Base-by-base conservation (phyloP, 2,113 vertebrate species). In the Notothenia coriiceps region DNA sequence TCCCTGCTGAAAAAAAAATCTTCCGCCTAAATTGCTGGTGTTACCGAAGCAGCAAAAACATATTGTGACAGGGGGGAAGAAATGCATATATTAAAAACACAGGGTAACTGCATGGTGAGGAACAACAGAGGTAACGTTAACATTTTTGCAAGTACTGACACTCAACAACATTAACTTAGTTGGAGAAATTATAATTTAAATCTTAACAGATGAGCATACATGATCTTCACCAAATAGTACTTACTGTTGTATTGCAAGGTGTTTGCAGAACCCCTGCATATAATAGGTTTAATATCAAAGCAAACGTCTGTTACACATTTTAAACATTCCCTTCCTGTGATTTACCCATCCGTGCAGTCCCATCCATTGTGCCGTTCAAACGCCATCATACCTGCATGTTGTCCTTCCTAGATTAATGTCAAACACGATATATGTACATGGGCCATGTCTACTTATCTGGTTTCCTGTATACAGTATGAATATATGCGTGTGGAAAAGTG, bases 271-370 rank as follows among this genome's bases (percentile, higher is more conserved):
- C 47, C 10, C 22, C 59, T 59, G 43, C 5, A 46, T 22, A 25
- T 44, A 18, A 54, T 5, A 63, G 22, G 29, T 70, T 76, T 83
- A 54, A 76, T 50, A 76, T 62, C 17, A 72, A 74, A 60, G 7
- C 50, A 63, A 33, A 25, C 43, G 11, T 78, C 57, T 33, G 35
- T 62, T 6, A 79, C 47, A 81, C 22, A 54, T 57, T 47, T 69
- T 50, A 20, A 75, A 74, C 35, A 40, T 66, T 40, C 51, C 50
- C 68, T 60, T 46, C 49, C 65, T 52, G 60, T 22, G 55, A 69
- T 83, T 93, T 68, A 77, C 68, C 74, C 68, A 72, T 43, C 22
- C 35, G 10, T 57, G 74, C 44, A 62, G 40, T 74, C 33, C 50
- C 33, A 18, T 78, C 75, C 63, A 56, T 63, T 59, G 80, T 55